These are phyloP conservation scores for Hozukius guyotensis DNA, from an alignment of 2,797 vertebrate species.

Conservation along the genomic window DNA sequence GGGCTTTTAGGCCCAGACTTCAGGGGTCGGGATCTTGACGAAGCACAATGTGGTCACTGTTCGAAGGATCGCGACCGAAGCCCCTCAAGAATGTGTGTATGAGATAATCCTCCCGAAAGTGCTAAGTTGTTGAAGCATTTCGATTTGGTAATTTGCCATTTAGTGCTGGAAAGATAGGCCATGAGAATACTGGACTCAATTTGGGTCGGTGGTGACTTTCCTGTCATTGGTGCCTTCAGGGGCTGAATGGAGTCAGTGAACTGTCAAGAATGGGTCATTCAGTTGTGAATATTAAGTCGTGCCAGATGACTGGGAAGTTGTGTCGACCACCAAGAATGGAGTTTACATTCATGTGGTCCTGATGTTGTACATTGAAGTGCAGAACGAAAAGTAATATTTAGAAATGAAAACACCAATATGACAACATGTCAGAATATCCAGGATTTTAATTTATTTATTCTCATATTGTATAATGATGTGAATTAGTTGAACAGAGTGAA, in stretches of 20 bases:
- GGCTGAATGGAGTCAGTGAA: conserved; percentile 80
- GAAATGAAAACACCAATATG: not conserved
- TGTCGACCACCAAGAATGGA: conserved; percentile 18
- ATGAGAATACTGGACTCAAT: conserved; percentile 48
- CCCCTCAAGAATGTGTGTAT: conserved; percentile 72
- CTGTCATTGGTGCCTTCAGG: conserved; percentile 59
- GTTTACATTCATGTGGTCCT: conserved; percentile 7
- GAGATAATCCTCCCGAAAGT: conserved; percentile 68
- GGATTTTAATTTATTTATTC: not conserved
- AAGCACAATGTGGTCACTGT: conserved; percentile 78
- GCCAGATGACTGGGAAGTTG: conserved; percentile 54
- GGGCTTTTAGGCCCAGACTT: conserved; percentile 57
- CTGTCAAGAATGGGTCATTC: conserved; percentile 80
- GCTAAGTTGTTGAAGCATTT: conserved; percentile 65
- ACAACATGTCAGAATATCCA: not conserved
- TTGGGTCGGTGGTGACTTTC: conserved; percentile 61
- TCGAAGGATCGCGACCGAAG: conserved; percentile 56
- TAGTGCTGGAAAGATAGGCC: conserved; percentile 26
- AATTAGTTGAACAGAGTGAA: not conserved
- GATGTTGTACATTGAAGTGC: not conserved
- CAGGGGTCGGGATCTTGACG: conserved; percentile 45
- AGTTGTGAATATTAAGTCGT: conserved; percentile 76
- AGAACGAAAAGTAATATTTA: not conserved
- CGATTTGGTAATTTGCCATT: conserved; percentile 52
- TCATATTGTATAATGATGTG: not conserved